A percentile compares a stretch with the other conserved stretches of the same genome.
These are phyloP conservation scores for Pycnomerus fuliginosus DNA, from an alignment of 2,888 invertebrate genomes.

Conservation along the genomic window DNA sequence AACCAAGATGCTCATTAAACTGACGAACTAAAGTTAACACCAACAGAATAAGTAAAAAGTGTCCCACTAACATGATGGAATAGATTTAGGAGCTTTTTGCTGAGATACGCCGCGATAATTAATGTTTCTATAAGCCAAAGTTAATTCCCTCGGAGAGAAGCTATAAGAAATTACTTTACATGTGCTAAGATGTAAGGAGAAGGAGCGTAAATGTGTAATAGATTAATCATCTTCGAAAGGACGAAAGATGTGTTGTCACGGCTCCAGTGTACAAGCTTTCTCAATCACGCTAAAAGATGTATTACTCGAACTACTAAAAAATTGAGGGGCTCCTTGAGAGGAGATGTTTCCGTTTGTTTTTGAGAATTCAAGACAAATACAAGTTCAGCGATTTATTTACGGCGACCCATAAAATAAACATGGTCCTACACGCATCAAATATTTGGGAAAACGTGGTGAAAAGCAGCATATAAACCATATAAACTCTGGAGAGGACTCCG, in stretches of 20 bases:
- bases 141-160: too few relatives aligned
- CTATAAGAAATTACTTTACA: too few relatives aligned
- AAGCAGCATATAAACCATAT: slow-evolving; percentile 25
- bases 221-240: slow-evolving; percentile 14
- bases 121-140: too few relatives aligned
- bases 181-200: too few relatives aligned
- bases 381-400: slow-evolving; percentile 31
- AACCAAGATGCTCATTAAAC: too few relatives aligned
- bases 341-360: slow-evolving; percentile 17
- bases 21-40: too few relatives aligned
- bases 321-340: slow-evolving; percentile 4
- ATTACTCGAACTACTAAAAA: slow-evolving; percentile 7
- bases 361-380: slow-evolving; percentile 26
- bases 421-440: slow-evolving; percentile 30
- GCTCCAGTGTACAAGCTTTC: slow-evolving; percentile 7
- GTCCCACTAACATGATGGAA: too few relatives aligned
- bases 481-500: slow-evolving; percentile 22
- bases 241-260: slow-evolving; percentile 6
- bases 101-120: too few relatives aligned
- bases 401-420: slow-evolving; percentile 29
- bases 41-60: too few relatives aligned
- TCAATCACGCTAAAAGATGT: slow-evolving; percentile 13
- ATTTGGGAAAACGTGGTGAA: slow-evolving; percentile 28
- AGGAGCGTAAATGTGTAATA: slow-evolving; percentile 3
- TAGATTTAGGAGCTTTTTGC: too few relatives aligned